Evolutionary conservation across 2,113 vertebrate genomes (phyloP), one percentile per base, ranked within the genome.

Genomic region (human (Homo sapiens)): DNA sequence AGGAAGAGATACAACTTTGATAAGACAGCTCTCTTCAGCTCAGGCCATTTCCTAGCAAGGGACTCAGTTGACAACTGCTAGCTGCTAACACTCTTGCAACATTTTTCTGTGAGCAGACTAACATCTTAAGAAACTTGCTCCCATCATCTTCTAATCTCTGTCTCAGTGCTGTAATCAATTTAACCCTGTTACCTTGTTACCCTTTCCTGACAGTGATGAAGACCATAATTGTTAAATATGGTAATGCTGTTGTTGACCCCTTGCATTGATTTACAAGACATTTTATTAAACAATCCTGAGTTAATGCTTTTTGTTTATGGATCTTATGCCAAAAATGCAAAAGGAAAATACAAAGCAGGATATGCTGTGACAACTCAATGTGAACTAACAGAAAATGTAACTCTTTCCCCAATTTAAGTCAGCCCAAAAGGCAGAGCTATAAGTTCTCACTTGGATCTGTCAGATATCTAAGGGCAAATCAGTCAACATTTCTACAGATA

Each of bases 131-230:
- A 68, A n/a, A 68, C 66, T 68, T n/a, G 32, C 32, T 68, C 32
- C 32, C 0, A 0, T 35, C 35, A 8, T 35, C 32, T 68, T 68
- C 66, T 68, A 8, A 18, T 68, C 35, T 68, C 35, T 35, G 17
- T n/a, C 35, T 68, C 66, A 68, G 64, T 35, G 0, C 64, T 66
- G 30, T 66, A 0, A 66, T 66, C 30, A 66, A 35, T 17, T 68
- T 68, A 68, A 68, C 14, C 66, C 35, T 68, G 66, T 32, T 66
- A 66, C 30, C 64, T 35, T 66, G 13, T 68, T 68, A 68, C 66
- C 14, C 66, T 68, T 68, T 68, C 35, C 66, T 68, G 66, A 68
- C 66, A 68, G 35, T 35, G 17, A 17, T n/a, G 7, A 68, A 68
- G 35, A 68, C 66, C 16, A n/a, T 8, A 68, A n/a, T n/a, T 68